Conservation (phyloP, 1,140 invertebrate species). For the Aleiodes sp. region DNA sequence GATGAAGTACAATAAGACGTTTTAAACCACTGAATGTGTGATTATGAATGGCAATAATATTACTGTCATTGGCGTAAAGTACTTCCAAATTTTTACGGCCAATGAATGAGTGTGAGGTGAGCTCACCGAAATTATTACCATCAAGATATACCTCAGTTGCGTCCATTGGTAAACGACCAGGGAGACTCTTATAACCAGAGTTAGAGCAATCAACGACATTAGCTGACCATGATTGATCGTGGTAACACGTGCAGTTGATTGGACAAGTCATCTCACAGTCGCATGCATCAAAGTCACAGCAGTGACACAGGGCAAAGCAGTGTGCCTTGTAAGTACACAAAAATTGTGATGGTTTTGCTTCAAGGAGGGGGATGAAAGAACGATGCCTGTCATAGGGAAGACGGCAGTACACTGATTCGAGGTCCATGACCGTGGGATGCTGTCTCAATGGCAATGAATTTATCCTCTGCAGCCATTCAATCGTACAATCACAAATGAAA, state of each 20-base stretch:
- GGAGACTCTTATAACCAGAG: constrained; percentile 76
- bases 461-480: constrained; percentile 87
- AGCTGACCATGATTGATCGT: constrained; percentile 86
- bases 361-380: constrained; percentile 76
- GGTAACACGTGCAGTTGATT: constrained; percentile 85
- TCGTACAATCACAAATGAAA: constrained; percentile 87
- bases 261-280: constrained; percentile 88
- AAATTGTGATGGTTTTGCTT: constrained; percentile 79
- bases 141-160: constrained; percentile 89
- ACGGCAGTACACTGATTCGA: constrained; percentile 83
- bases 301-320: constrained; percentile 84
- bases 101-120: constrained; percentile 86
- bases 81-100: constrained; percentile 86
- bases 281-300: constrained; percentile 88
- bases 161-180: constrained; percentile 87
- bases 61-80: constrained; percentile 84
- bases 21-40: constrained; percentile 85
- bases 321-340: constrained; percentile 84
- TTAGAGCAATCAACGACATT: constrained; percentile 91
- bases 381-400: constrained; percentile 79
- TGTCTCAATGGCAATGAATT: constrained; percentile 76
- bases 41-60: constrained; percentile 81
- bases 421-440: constrained; percentile 83
- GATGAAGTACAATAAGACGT: constrained; percentile 78
- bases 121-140: constrained; percentile 81